These are phyloP conservation scores for Cheilosia soror DNA, from an alignment of 2,888 invertebrate species.

Conservation along the genomic window DNA sequence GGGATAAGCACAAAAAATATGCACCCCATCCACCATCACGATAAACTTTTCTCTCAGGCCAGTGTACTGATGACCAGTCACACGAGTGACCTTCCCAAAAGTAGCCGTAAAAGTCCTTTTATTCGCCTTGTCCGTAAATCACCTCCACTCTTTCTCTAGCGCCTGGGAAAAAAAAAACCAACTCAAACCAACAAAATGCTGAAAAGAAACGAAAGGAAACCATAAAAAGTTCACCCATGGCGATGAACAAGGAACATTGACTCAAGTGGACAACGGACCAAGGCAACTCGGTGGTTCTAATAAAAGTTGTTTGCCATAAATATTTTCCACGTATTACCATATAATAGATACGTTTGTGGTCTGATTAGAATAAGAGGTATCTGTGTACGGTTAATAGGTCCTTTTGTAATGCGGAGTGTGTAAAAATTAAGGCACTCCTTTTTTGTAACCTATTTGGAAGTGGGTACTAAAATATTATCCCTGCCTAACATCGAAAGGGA, in stretches of 20 bases:
- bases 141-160: slow-evolving; percentile 5
- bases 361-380: slow-evolving; percentile 28
- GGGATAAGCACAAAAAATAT: not conserved
- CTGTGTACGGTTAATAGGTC: slow-evolving; percentile 14
- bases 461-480: slow-evolving; percentile 40
- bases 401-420: slow-evolving; percentile 15
- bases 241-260: slow-evolving; percentile 23
- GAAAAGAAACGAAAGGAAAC: slow-evolving; percentile 14
- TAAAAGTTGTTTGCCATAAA: slow-evolving; percentile 60
- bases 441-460: slow-evolving; percentile 19
- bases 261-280: slow-evolving; percentile 29
- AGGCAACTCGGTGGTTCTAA: slow-evolving; percentile 11
- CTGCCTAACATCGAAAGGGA: slow-evolving; percentile 10
- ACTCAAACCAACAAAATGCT: not conserved
- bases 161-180: not conserved
- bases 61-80: slow-evolving; percentile 48
- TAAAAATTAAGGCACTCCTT: slow-evolving; percentile 19
- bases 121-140: slow-evolving; percentile 47
- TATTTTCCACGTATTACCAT: slow-evolving; percentile 43
- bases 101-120: slow-evolving; percentile 36
- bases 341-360: slow-evolving; percentile 34
- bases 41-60: slow-evolving; percentile 47
- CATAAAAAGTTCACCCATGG: slow-evolving; percentile 45
- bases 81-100: slow-evolving; percentile 40
- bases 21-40: slow-evolving; percentile 5